Evolutionary conservation across 2,113 vertebrate species (phyloP).

Genomic region (Cervus canadensis): DNA sequence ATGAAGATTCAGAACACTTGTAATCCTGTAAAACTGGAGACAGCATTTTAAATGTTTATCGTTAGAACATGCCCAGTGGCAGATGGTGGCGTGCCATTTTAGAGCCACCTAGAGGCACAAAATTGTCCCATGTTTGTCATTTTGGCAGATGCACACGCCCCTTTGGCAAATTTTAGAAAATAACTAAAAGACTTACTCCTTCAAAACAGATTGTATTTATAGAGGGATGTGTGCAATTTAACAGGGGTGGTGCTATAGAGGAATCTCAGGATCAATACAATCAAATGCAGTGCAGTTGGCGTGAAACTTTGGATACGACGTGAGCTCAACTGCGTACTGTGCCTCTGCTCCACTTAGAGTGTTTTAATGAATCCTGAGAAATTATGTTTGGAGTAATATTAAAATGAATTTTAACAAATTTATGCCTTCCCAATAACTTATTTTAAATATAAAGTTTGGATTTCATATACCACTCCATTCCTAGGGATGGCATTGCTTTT

Average conservation of each 20-base stretch:
- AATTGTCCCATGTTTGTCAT: conserved; percentile 66
- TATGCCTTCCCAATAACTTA: background rate
- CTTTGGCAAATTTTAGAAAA: conserved; percentile 65
- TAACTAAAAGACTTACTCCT: conserved; percentile 57
- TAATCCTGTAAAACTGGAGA: conserved; percentile 51
- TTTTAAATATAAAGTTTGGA: conserved; percentile 10
- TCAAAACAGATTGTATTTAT: conserved; percentile 64
- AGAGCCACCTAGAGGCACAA: conserved; percentile 64
- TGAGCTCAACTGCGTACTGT: background rate
- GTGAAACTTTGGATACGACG: background rate
- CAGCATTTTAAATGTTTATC: conserved; percentile 57
- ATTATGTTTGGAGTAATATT: background rate
- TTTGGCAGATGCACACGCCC: conserved; percentile 54
- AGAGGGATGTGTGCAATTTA: conserved; percentile 1
- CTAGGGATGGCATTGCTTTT: background rate
- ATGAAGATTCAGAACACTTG: conserved; percentile 33
- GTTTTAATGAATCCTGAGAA: background rate
- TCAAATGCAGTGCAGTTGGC: background rate
- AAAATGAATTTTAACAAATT: conserved; percentile 7
- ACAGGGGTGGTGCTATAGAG: background rate
- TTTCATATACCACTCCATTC: background rate
- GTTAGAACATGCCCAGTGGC: conserved; percentile 60
- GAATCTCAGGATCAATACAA: background rate
- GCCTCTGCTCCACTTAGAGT: background rate
- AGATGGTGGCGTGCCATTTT: conserved; percentile 70